Conservation (phyloP, 2,113 vertebrate genomes). For the Lepus americanus region DNA sequence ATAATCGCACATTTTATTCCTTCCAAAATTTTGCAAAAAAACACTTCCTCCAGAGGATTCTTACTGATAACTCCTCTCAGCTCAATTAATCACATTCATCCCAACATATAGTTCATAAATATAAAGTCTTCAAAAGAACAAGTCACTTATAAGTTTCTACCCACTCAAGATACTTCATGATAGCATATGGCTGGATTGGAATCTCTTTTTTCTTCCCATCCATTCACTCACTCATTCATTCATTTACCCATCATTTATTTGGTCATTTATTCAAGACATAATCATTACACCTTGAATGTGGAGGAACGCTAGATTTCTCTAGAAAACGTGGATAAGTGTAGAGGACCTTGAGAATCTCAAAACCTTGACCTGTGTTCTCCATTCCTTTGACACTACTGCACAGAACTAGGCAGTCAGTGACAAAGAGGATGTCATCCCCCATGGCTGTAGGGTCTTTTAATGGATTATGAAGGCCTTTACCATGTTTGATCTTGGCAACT, state of each 20-base stretch:
- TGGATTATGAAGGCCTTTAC: not conserved
- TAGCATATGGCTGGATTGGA: not conserved
- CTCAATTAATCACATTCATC: not conserved
- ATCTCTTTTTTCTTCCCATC: not conserved
- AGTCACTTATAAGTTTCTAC: not conserved
- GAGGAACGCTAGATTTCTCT: not conserved
- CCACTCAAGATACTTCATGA: not conserved
- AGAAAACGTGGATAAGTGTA: not conserved
- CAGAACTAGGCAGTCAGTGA: not conserved
- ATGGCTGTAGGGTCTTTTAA: too few relatives aligned
- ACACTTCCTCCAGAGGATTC: not conserved
- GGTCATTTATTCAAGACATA: not conserved
- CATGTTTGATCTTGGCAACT: not conserved
- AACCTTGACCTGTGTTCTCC: not conserved
- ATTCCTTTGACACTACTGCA: not conserved
- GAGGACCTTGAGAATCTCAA: not conserved
- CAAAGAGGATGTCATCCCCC: not conserved
- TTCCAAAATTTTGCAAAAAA: not conserved
- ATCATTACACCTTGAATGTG: not conserved
- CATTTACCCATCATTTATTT: not conserved
- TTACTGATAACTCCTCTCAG: not conserved
- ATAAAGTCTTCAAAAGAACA: not conserved
- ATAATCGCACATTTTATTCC: not conserved
- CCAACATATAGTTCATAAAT: not conserved
- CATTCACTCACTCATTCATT: not conserved